phyloP scores from a whole-genome alignment of 2,113 vertebrate genomes.

The Cyprinus carpio region DNA sequence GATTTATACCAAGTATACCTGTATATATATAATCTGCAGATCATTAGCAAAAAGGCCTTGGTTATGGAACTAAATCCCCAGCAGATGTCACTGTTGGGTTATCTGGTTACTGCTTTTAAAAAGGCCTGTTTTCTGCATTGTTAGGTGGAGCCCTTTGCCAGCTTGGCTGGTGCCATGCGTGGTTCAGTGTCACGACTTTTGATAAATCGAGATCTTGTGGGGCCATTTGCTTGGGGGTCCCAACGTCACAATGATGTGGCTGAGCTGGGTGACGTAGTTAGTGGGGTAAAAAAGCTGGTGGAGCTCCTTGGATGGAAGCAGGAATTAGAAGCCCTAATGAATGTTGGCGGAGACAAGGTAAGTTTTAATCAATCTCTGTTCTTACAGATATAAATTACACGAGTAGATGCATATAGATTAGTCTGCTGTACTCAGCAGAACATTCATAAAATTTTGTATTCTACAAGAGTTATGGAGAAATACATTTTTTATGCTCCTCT shows the following conservation, averaged over 20 bases:
- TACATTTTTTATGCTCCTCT: neutral
- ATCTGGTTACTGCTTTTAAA: neutral
- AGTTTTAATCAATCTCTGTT: slow-evolving; percentile 13
- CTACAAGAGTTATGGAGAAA: slow-evolving; percentile 2
- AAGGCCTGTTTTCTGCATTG: slow-evolving; percentile 10
- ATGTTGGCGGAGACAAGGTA: slow-evolving; percentile 73
- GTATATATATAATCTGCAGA: neutral
- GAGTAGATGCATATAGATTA: neutral
- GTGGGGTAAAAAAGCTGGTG: slow-evolving; percentile 77
- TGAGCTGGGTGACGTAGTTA: slow-evolving; percentile 85
- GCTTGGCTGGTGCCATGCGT: slow-evolving; percentile 79
- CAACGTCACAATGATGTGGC: slow-evolving; percentile 74
- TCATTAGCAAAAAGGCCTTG: neutral
- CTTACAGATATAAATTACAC: neutral
- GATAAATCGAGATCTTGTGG: slow-evolving; percentile 88
- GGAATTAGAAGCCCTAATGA: slow-evolving; percentile 79
- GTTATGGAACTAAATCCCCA: neutral
- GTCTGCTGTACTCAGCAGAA: neutral
- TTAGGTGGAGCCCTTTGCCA: slow-evolving; percentile 95
- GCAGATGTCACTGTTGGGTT: slow-evolving; percentile 27
- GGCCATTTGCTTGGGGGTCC: slow-evolving; percentile 75
- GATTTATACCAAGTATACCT: too few relatives aligned
- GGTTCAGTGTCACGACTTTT: slow-evolving; percentile 84
- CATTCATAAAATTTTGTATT: neutral
- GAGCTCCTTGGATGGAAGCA: slow-evolving; percentile 82